Percentiles rank a stretch among this genome's conserved stretches.
These are phyloP conservation scores for Halcyon chelicuti DNA, from an alignment of 2,797 vertebrate genomes.

Conservation along the genomic window DNA sequence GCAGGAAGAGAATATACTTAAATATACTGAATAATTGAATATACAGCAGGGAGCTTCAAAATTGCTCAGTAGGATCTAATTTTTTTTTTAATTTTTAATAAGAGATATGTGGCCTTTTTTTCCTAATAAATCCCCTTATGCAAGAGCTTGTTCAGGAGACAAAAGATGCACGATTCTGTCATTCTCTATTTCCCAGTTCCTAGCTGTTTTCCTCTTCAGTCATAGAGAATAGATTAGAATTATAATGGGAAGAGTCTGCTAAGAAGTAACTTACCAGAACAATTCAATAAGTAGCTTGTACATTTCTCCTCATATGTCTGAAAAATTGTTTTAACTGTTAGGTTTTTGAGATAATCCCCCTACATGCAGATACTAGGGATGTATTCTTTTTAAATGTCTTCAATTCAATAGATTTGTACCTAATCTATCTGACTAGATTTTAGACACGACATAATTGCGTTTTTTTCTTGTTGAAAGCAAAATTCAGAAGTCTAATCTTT, in stretches of 20 bases:
- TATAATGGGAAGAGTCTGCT: background rate
- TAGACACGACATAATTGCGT: background rate
- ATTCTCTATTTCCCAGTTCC: background rate
- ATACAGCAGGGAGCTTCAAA: background rate
- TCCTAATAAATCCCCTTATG: background rate
- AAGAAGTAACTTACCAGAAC: background rate
- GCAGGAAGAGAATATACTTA: background rate
- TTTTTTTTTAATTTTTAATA: background rate
- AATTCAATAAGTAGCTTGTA: background rate
- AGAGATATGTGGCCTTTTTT: background rate
- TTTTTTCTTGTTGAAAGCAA: background rate
- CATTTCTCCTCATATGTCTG: background rate
- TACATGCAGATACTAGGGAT: background rate
- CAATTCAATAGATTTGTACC: background rate
- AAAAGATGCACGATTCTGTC: background rate
- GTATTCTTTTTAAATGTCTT: background rate
- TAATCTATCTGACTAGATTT: background rate
- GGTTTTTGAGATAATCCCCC: constrained; percentile 8
- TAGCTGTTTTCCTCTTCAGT: background rate
- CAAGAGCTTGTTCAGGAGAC: background rate
- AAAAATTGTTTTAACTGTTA: background rate
- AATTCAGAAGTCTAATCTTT: background rate
- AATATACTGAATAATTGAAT: background rate
- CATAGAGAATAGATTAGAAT: constrained; percentile 1
- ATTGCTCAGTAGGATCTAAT: background rate